Evolutionary conservation across 2,797 vertebrate species (phyloP).

Genomic region (Etheostoma perlongum): DNA sequence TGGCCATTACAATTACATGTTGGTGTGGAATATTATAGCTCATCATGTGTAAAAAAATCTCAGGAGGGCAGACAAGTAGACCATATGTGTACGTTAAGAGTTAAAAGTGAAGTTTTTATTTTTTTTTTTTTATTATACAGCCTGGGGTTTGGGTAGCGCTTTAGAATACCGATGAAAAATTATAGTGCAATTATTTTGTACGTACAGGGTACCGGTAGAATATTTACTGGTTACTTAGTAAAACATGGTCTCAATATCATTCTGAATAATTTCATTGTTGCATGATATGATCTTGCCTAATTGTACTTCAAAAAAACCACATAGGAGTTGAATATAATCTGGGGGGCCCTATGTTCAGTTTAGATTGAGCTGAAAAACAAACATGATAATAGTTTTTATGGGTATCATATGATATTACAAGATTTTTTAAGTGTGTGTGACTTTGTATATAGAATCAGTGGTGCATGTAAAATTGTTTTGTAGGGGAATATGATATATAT

Average conservation of each 20-base stretch:
- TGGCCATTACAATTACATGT: too few species aligned
- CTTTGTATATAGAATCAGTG: not conserved
- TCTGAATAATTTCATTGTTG: constrained; percentile 19
- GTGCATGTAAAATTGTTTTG: not conserved
- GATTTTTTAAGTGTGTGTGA: not conserved
- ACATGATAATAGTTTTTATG: not conserved
- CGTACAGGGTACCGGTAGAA: too few species aligned
- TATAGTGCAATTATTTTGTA: too few species aligned
- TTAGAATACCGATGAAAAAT: too few species aligned
- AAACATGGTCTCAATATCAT: not conserved
- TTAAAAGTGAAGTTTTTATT: too few species aligned
- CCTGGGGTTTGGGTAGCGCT: too few species aligned
- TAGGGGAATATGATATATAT: not conserved
- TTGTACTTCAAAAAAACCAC: not conserved
- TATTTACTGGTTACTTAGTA: too few species aligned
- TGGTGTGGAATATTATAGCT: not conserved
- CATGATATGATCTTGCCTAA: not conserved
- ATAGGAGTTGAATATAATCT: not conserved
- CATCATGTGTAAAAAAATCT: too few species aligned
- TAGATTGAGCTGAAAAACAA: not conserved
- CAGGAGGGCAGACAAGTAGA: not conserved
- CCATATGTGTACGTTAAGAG: not conserved
- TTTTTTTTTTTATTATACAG: too few species aligned
- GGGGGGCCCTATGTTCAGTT: not conserved
- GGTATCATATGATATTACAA: not conserved